Base-by-base conservation (phyloP, 2,888 invertebrate genomes). In the Chalcis sispes region DNA sequence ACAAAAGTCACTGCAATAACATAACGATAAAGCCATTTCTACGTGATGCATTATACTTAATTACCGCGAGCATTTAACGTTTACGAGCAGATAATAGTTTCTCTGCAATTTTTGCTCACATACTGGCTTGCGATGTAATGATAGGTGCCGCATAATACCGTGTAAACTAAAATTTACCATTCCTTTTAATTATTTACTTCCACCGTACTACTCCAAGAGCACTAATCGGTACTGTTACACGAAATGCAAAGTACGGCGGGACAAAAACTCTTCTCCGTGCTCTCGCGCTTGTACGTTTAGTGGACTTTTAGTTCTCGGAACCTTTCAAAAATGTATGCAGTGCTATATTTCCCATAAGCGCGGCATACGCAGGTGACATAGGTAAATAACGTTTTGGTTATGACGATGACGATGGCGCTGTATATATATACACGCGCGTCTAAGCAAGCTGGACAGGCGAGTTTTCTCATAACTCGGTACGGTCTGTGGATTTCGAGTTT, bases 241-340 rank as follows among this genome's bases (percentile, higher is more conserved):
- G n/a, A n/a, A n/a, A n/a, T n/a, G n/a, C n/a, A n/a, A n/a, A n/a
- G n/a, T n/a, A n/a, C n/a, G n/a, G n/a, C n/a, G n/a, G n/a, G n/a
- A n/a, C n/a, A n/a, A n/a, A n/a, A n/a, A n/a, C n/a, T n/a, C n/a
- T n/a, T n/a, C n/a, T n/a, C n/a, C n/a, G n/a, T n/a, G n/a, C n/a
- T n/a, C n/a, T n/a, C n/a, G n/a, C n/a, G n/a, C 10, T 7, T 36
- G 10, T 36, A 36, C 36, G 36, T n/a, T 61, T 61, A 58, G 52
- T 25, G 2, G 40, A 20, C 20, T n/a, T 23, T 20, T 56, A 20
- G 32, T 77, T 77, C 77, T 71, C 62, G 74, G 77, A 77, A 77
- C 62, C 77, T 77, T 73, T 77, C 64, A 77, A 67, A 64, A 67
- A 77, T 75, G 73, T 73, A 72, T 64, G 77, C 72, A 65, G 56